phyloP scores from a whole-genome alignment of 2,797 vertebrate genomes.

The Oreortyx pictus region DNA sequence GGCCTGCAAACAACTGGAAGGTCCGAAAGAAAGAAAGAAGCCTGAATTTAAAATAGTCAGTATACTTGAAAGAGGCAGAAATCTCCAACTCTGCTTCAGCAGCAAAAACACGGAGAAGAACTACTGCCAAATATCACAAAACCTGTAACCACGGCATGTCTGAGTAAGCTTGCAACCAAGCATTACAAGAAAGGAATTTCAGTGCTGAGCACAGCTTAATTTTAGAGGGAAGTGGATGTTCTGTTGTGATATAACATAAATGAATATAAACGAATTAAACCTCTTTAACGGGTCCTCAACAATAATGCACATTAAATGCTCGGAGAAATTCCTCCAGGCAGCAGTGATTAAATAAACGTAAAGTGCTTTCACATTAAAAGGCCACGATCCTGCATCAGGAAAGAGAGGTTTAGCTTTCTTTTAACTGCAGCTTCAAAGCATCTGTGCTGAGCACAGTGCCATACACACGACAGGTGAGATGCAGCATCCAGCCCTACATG shows the following conservation, averaged over 20 bases:
- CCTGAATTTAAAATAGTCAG: not conserved
- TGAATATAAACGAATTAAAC: conserved; percentile 4
- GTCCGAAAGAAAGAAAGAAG: not conserved
- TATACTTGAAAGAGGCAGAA: not conserved
- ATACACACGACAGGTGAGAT: not conserved
- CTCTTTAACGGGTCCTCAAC: not conserved
- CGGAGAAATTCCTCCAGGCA: not conserved
- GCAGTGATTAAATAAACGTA: not conserved
- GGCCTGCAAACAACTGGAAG: not conserved
- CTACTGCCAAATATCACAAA: not conserved
- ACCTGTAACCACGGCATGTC: not conserved
- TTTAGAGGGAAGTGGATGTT: not conserved
- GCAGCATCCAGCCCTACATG: not conserved
- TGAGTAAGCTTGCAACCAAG: not conserved
- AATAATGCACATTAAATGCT: not conserved
- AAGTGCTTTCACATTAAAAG: conserved; percentile 11
- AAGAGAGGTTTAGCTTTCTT: not conserved
- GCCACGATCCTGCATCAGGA: not conserved
- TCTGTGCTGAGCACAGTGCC: fast-evolving
- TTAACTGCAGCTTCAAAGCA: not conserved
- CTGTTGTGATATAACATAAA: not conserved
- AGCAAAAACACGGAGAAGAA: not conserved
- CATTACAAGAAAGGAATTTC: not conserved
- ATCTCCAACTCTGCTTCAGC: not conserved
- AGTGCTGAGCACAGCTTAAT: not conserved